phyloP scores from a whole-genome alignment of 2,797 vertebrate genomes.

The Buceros bicornis region DNA sequence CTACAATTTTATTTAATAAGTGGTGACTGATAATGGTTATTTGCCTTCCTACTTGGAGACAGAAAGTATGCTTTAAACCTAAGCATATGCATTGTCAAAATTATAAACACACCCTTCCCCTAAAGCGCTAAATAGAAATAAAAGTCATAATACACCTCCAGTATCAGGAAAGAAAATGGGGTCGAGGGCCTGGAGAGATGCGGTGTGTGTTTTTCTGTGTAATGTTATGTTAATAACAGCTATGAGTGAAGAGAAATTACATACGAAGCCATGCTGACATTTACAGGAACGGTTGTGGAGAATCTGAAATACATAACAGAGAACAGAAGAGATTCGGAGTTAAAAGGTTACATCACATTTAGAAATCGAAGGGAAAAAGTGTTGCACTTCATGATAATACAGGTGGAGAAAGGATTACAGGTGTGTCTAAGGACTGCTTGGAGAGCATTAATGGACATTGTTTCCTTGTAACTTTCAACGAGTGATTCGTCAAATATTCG shows the following conservation, averaged over 20 bases:
- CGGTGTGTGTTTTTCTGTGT: background rate
- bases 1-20: conserved; percentile 64
- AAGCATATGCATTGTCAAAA: conserved; percentile 44
- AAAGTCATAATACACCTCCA: background rate
- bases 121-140: conserved; percentile 14
- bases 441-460: background rate
- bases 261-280: background rate
- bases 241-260: conserved; percentile 5
- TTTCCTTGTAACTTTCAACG: background rate
- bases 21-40: conserved; percentile 33
- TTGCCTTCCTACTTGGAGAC: background rate
- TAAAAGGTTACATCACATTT: background rate
- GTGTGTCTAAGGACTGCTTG: background rate
- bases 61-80: conserved; percentile 47
- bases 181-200: background rate
- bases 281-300: background rate
- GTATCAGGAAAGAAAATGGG: background rate
- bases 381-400: background rate
- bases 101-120: conserved; percentile 13
- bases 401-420: background rate
- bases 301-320: background rate
- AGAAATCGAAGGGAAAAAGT: background rate
- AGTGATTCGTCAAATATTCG: background rate
- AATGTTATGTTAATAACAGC: conserved; percentile 14
- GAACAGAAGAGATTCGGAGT: background rate